Evolutionary conservation across 2,113 vertebrate genomes (phyloP).

Genomic region (Abramis brama): DNA sequence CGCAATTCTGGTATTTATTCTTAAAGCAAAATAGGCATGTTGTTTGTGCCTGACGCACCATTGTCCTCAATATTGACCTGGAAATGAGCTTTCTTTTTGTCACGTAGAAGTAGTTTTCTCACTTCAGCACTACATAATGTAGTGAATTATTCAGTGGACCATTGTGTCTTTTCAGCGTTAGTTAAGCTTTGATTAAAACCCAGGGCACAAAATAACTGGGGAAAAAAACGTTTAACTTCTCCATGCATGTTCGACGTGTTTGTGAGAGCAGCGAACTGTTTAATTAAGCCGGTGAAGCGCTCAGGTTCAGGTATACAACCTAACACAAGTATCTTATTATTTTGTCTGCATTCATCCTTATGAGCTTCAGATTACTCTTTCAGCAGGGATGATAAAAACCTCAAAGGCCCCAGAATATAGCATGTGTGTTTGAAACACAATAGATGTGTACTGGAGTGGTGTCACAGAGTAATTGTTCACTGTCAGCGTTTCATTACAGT

Average conservation of each 20-base stretch:
- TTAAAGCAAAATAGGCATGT: neutral
- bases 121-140: neutral
- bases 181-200: conserved; percentile 4
- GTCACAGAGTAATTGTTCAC: neutral
- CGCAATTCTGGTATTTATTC: neutral
- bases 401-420: neutral
- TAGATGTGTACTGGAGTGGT: neutral
- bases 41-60: neutral
- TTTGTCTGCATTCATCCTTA: neutral
- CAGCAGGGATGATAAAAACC: conserved; percentile 7
- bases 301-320: neutral
- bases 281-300: neutral
- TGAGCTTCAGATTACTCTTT: conserved; percentile 24
- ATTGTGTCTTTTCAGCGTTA: neutral
- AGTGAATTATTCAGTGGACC: conserved; percentile 19
- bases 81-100: conserved; percentile 3
- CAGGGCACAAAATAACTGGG: neutral
- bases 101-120: neutral
- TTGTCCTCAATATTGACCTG: neutral
- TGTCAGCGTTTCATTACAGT: neutral
- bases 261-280: neutral
- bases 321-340: conserved; percentile 14
- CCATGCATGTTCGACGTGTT: neutral
- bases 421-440: conserved; percentile 3
- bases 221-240: neutral